A percentile compares a stretch with the other conserved stretches of the same genome.
phyloP scores from a whole-genome alignment of 2,888 invertebrate genomes.

The Phyllotreta striolata region DNA sequence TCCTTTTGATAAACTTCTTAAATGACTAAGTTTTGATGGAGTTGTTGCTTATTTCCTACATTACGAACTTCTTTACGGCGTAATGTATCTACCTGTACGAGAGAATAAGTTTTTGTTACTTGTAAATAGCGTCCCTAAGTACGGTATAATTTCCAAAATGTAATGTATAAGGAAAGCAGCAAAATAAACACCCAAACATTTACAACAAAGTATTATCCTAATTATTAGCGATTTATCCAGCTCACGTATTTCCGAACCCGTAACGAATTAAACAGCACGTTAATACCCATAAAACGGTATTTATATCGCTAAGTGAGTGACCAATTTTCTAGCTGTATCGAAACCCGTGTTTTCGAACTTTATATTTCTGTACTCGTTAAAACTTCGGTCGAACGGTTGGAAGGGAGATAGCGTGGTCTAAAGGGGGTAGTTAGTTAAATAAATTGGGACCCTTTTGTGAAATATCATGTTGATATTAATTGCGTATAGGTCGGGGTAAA shows the following conservation, averaged over 20 bases:
- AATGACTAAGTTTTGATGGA: conserved; percentile 21
- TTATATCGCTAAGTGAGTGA: conserved; percentile 9
- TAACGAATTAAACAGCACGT: conserved; percentile 13
- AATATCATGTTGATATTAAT: conserved; percentile 17
- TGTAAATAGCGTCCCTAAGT: not conserved
- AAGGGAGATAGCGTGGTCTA: not conserved
- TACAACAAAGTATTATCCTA: no score
- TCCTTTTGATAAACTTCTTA: conserved; percentile 17
- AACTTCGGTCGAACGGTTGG: no score
- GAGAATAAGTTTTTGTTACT: not conserved
- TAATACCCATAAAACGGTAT: conserved; percentile 4
- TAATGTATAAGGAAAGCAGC: no score
- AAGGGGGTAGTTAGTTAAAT: conserved; percentile 12
- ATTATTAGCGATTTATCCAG: conserved; percentile 3
- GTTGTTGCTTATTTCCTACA: conserved; percentile 15
- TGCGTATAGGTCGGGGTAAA: conserved; percentile 12
- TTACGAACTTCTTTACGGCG: conserved; percentile 7
- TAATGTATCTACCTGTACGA: conserved; percentile 6
- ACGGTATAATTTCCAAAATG: no score
- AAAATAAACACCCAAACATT: no score
- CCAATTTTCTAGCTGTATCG: conserved; percentile 10
- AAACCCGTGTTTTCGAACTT: conserved; percentile 7
- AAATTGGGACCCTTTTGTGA: conserved; percentile 12
- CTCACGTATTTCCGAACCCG: not conserved
- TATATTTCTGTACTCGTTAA: conserved; percentile 14